Conservation (phyloP, 2,888 invertebrate species). For the Carabus problematicus region DNA sequence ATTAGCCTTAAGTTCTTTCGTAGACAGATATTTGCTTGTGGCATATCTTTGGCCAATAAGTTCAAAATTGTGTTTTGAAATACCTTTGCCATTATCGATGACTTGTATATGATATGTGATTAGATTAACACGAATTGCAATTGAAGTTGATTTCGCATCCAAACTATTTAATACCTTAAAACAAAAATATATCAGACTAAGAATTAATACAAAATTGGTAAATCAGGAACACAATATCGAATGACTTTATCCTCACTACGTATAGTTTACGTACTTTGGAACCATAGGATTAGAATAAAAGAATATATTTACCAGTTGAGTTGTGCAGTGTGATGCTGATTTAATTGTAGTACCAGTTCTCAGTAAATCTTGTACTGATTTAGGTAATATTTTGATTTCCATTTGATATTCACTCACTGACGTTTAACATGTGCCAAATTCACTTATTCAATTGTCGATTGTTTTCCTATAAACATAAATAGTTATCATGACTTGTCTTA, state of each 20-base stretch:
- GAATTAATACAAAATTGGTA: background rate
- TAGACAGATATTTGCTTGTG: constrained; percentile 69
- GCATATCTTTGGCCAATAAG: constrained; percentile 67
- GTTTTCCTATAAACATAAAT: too few relatives aligned
- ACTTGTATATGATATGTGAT: constrained; percentile 71
- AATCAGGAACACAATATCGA: constrained; percentile 15
- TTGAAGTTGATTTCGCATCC: constrained; percentile 72
- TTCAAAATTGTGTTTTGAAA: constrained; percentile 64
- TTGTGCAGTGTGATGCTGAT: constrained; percentile 65
- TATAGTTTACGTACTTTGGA: background rate
- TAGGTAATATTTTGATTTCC: constrained; percentile 52
- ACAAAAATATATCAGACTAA: constrained; percentile 20
- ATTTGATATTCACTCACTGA: constrained; percentile 44
- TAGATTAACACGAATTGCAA: constrained; percentile 73
- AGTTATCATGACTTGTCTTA: too few relatives aligned
- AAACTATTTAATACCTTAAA: constrained; percentile 72
- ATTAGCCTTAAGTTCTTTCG: constrained; percentile 62
- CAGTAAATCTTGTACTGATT: constrained; percentile 62
- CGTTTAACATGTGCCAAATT: too few relatives aligned
- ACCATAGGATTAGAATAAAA: constrained; percentile 4
- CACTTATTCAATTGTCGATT: too few relatives aligned
- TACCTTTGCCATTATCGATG: constrained; percentile 78
- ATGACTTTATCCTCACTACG: background rate
- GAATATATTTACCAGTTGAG: constrained; percentile 65
- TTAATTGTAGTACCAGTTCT: constrained; percentile 66